Evolutionary conservation across 2,797 vertebrate species (phyloP), one percentile per base, ranked within the genome.

Genomic region (Harpagifer antarcticus): DNA sequence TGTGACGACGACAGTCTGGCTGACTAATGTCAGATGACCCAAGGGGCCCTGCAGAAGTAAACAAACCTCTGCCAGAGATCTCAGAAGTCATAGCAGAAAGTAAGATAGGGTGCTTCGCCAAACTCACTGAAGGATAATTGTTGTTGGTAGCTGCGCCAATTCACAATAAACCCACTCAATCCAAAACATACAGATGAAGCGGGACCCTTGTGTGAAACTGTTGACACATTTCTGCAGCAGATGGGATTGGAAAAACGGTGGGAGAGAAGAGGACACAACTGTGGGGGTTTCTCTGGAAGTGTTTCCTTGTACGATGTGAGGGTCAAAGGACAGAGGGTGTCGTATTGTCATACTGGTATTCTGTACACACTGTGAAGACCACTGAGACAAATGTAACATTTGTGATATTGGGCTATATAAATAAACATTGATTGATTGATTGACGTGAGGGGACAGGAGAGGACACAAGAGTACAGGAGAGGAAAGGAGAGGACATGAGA

Each of bases 11-110:
- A 82, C 74, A 74, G 70, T 69, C 71, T 55, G 68, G 52, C 68
- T 77, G 67, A 88, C 55, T 78, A 79, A 83, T 72, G 71, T 88
- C 68, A 81, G 54, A 79, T 57, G 50, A 74, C 72, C 68, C 63
- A 31, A 37, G 37, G 75, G 81, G 55, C 65, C 49, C 3, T 5
- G 54, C 63, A 58, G 65, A 82, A 71, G 76, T 84, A 87, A 91
- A 89, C 69, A 86, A 76, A 80, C 72, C 55, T 82, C 61, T 43
- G 80, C 78, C 79, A 82, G 71, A 81, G 74, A 90, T 74, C 64
- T 78, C 64, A 56, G 43, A 55, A 58, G 67, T 72, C 11, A 86
- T 77, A 74, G 66, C 13, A 49, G 71, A 64, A 5, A 78, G 74
- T 80, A 73, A 70, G 54, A 79, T 62, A 48, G 7, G 31, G 4